Percentiles rank a stretch among this genome's conserved stretches.
These are phyloP conservation scores for Diplolepis rosae DNA, from an alignment of 2,888 invertebrate genomes.

Conservation along the genomic window DNA sequence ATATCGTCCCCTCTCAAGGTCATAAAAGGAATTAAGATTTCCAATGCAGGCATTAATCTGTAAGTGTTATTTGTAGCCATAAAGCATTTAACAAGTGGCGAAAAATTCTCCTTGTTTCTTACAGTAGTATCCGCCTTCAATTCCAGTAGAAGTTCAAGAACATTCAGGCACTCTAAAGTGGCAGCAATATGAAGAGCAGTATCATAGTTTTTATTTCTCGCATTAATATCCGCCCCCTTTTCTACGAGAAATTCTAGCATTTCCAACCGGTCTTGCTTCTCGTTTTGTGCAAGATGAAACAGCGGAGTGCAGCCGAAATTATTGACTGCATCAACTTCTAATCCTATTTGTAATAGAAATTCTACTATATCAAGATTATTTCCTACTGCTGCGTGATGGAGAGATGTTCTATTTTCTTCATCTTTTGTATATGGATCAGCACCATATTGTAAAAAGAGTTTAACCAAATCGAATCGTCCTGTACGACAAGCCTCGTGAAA, in stretches of 20 bases:
- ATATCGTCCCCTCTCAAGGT: neutral
- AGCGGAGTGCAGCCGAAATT: neutral
- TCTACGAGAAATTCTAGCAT: neutral
- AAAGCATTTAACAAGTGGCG: neutral
- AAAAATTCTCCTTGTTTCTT: neutral
- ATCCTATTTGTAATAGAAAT: neutral
- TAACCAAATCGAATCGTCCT: neutral
- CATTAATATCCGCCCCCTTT: neutral
- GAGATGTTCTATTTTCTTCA: neutral
- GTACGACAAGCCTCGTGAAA: neutral
- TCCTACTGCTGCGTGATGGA: neutral
- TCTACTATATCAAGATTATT: neutral
- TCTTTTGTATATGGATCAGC: neutral
- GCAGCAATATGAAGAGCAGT: constrained; percentile 2
- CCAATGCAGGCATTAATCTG: neutral
- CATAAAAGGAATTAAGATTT: neutral
- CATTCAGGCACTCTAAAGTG: neutral
- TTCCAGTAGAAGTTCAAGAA: neutral
- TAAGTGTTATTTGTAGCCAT: neutral
- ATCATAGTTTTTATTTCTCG: neutral
- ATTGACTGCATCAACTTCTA: neutral
- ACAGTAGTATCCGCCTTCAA: neutral
- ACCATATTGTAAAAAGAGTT: neutral
- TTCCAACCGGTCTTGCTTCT: neutral
- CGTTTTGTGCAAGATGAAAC: neutral